Evolutionary conservation across 92 coral and sea anemone genomes (phyloP).

Genomic region (Porites evermanni): DNA sequence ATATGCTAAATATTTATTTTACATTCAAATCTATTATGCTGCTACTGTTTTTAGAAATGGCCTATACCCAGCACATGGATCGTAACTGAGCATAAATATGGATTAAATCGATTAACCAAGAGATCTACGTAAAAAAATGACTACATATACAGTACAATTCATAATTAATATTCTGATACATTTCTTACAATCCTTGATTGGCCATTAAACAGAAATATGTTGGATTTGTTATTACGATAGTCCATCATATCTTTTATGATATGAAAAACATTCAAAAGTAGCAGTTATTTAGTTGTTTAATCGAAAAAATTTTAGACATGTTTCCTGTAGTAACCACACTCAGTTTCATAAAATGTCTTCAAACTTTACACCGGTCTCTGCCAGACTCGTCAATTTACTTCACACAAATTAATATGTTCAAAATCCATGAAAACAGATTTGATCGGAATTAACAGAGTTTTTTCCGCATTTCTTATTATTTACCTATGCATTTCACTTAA

Average conservation of each 20-base stretch:
- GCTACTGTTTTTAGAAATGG: too few relatives aligned
- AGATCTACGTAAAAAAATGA: too few relatives aligned
- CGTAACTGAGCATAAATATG: too few relatives aligned
- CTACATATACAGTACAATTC: too few relatives aligned
- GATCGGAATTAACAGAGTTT: background rate
- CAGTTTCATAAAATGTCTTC: background rate
- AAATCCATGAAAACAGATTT: background rate
- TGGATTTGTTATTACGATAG: too few relatives aligned
- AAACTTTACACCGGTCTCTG: background rate
- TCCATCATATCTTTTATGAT: background rate
- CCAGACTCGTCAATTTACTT: conserved; percentile 1
- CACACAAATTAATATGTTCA: background rate
- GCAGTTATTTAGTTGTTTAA: background rate
- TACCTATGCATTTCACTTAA: background rate
- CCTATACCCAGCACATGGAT: too few relatives aligned
- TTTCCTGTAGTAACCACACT: background rate
- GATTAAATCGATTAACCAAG: too few relatives aligned
- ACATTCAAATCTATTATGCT: too few relatives aligned
- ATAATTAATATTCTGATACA: too few relatives aligned
- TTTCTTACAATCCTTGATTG: too few relatives aligned
- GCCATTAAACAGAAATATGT: too few relatives aligned
- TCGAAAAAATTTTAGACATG: background rate
- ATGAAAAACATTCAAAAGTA: background rate
- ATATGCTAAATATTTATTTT: too few relatives aligned
- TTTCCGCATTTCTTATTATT: background rate